phyloP scores from a whole-genome alignment of 2,113 vertebrate genomes.

The Natator depressus region DNA sequence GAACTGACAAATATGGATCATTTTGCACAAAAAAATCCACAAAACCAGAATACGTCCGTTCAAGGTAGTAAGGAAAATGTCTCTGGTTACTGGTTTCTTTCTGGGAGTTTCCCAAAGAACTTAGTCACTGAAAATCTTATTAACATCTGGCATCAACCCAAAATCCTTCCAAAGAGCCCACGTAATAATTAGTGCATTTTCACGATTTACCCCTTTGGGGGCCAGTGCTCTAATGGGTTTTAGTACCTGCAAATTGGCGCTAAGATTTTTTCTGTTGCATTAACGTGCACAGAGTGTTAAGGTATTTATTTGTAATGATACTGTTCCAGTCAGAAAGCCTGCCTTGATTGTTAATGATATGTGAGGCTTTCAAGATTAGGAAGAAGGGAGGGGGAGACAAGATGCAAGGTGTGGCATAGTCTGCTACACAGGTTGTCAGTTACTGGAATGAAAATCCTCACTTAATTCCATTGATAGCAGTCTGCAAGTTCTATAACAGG shows the following conservation, averaged over 20 bases:
- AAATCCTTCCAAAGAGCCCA: conserved; percentile 27
- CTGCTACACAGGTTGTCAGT: conserved; percentile 28
- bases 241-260: conserved; percentile 32
- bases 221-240: conserved; percentile 44
- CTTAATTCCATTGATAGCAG: conserved; percentile 59
- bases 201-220: conserved; percentile 30
- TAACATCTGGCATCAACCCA: conserved; percentile 45
- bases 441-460: conserved; percentile 56
- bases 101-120: background rate
- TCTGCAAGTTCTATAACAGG: conserved; percentile 48
- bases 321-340: conserved; percentile 57
- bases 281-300: conserved; percentile 67
- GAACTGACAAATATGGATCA: background rate
- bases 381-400: conserved; percentile 34
- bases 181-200: conserved; percentile 62
- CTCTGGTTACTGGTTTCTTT: background rate
- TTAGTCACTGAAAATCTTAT: conserved; percentile 28
- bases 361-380: conserved; percentile 62
- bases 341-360: conserved; percentile 69
- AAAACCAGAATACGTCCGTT: background rate
- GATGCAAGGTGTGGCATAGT: conserved; percentile 52
- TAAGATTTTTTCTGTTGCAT: conserved; percentile 56
- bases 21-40: background rate
- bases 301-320: conserved; percentile 66
- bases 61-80: accelerated